Conservation (phyloP, 2,888 invertebrate species). For the Amblyjoppa fuscipennis region DNA sequence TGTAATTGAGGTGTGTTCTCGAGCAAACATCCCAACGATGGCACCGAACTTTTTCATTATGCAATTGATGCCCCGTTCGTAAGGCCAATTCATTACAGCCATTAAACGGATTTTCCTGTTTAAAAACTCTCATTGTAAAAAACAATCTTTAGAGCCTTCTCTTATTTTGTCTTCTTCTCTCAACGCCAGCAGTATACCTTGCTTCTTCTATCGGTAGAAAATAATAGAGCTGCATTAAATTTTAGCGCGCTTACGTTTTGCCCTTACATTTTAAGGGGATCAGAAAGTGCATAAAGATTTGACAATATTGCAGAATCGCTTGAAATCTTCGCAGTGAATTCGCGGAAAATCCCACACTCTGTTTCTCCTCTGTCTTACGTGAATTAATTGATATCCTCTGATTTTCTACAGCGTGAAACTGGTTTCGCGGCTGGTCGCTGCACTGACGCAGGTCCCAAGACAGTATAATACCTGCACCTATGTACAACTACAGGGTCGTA, state of each 20-base stretch:
- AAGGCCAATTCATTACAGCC: not conserved
- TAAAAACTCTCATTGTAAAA: not conserved
- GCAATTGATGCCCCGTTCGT: not conserved
- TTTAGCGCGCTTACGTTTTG: not conserved
- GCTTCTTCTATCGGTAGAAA: not conserved
- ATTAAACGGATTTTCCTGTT: not conserved
- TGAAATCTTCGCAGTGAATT: not conserved
- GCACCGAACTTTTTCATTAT: not conserved
- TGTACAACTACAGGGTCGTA: too few species aligned
- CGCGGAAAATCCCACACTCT: not conserved
- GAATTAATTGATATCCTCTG: conserved; percentile 30
- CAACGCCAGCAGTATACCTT: not conserved
- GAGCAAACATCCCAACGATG: conserved; percentile 17
- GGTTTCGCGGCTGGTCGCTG: conserved; percentile 73
- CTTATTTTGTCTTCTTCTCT: not conserved
- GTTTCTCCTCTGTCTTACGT: conserved; percentile 6
- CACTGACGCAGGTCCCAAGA: conserved; percentile 75
- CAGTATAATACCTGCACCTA: not conserved
- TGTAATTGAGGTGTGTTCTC: conserved; percentile 9
- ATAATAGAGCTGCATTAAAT: not conserved
- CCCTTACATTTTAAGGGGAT: too few species aligned
- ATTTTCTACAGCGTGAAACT: conserved; percentile 69
- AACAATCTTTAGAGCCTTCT: not conserved
- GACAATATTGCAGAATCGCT: not conserved
- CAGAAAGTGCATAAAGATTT: too few species aligned